Evolutionary conservation across 2,888 invertebrate species (phyloP).

Genomic region (Trichogramma evanescens): DNA sequence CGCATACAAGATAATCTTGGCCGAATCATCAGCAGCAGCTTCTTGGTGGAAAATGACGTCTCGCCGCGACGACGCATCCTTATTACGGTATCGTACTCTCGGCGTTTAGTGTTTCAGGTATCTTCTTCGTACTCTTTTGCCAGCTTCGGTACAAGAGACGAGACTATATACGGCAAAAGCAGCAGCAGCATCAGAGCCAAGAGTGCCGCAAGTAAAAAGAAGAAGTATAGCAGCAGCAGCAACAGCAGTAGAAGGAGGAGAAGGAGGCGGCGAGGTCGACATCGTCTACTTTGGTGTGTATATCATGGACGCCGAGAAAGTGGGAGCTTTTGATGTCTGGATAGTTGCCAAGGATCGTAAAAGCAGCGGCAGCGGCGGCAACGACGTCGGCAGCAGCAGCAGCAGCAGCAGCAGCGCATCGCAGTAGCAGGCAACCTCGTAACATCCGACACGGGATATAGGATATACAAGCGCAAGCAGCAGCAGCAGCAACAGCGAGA

Average conservation of each 20-base stretch:
- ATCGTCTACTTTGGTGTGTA: neutral
- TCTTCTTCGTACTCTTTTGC: neutral
- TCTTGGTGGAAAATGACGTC: too few relatives aligned
- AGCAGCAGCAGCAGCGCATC: too few relatives aligned
- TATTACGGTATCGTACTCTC: neutral
- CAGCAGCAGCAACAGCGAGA: too few relatives aligned
- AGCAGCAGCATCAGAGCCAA: slow-evolving; percentile 8
- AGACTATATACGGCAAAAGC: slow-evolving; percentile 10
- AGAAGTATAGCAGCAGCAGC: slow-evolving; percentile 6
- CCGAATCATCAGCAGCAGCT: too few relatives aligned
- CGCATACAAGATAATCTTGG: too few relatives aligned
- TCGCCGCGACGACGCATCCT: too few relatives aligned
- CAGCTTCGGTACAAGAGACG: slow-evolving; percentile 12
- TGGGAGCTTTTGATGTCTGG: slow-evolving; percentile 45
- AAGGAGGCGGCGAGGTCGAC: slow-evolving; percentile 8
- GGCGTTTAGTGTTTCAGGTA: slow-evolving; percentile 22
- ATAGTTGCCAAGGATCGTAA: slow-evolving; percentile 33
- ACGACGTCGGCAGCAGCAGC: too few relatives aligned
- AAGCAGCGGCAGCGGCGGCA: slow-evolving; percentile 18
- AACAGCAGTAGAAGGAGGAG: slow-evolving; percentile 15
- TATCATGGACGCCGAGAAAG: neutral
- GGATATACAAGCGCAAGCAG: too few relatives aligned
- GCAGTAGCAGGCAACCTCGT: too few relatives aligned
- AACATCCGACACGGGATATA: too few relatives aligned
- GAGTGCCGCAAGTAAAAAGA: slow-evolving; percentile 1